Evolutionary conservation across 2,888 invertebrate genomes (phyloP).

Genomic region (Pasiphila rectangulata): DNA sequence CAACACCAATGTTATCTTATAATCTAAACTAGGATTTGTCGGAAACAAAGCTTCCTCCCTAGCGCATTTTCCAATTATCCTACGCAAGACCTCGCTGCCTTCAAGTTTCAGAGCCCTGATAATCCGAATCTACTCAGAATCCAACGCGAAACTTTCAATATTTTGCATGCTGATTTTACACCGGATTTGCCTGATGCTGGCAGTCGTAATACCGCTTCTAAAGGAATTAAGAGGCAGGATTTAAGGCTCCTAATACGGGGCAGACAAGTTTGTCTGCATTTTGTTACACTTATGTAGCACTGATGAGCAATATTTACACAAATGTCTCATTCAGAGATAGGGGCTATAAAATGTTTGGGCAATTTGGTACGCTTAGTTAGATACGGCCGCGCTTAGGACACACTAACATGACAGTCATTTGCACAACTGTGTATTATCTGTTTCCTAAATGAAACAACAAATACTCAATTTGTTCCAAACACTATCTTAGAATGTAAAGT

Average conservation of each 20-base stretch:
- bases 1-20: background rate
- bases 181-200: background rate
- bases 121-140: slow-evolving; percentile 1
- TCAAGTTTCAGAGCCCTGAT: slow-evolving; percentile 2
- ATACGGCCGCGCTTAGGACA: background rate
- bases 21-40: slow-evolving; percentile 1
- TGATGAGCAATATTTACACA: background rate
- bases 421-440: too few relatives aligned
- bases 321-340: background rate
- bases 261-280: background rate
- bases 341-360: background rate
- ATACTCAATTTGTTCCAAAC: background rate
- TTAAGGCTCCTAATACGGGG: background rate
- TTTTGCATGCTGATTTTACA: slow-evolving; percentile 2
- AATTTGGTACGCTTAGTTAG: background rate
- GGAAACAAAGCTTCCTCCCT: slow-evolving; percentile 1
- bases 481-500: background rate
- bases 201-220: background rate
- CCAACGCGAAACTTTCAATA: slow-evolving; percentile 4
- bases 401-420: background rate
- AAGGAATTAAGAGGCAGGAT: background rate
- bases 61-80: slow-evolving; percentile 14
- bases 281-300: background rate
- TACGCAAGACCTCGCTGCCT: slow-evolving; percentile 6
- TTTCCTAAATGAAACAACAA: too few relatives aligned